Percentiles rank a stretch among this genome's conserved stretches.
These are phyloP conservation scores for Agelaius tricolor DNA, from an alignment of 2,113 vertebrate genomes.

Conservation along the genomic window DNA sequence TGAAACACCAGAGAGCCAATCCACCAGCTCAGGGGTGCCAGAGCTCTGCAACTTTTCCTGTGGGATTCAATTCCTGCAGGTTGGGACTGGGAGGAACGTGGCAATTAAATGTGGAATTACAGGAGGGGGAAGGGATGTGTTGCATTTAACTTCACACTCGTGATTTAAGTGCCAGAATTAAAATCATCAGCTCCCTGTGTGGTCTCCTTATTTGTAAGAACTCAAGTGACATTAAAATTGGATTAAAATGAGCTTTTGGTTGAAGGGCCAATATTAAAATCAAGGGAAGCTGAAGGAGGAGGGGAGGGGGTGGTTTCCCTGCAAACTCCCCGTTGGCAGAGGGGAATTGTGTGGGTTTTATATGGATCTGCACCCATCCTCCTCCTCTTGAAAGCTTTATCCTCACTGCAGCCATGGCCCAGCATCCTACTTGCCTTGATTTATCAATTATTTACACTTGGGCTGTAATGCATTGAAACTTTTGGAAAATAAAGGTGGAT, in stretches of 20 bases:
- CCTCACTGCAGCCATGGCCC: not conserved
- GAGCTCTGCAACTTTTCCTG: not conserved
- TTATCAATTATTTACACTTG: slow-evolving; percentile 68
- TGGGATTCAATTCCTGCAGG: not conserved
- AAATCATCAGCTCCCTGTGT: slow-evolving; percentile 59
- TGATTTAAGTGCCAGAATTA: slow-evolving; percentile 61
- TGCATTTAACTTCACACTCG: slow-evolving; percentile 34
- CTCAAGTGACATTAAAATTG: slow-evolving; percentile 56
- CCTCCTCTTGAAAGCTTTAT: slow-evolving; percentile 23
- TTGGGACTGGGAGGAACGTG: not conserved
- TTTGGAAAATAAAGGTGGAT: slow-evolving; percentile 52
- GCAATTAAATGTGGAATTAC: not conserved
- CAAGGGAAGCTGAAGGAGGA: not conserved
- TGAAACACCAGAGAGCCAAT: not conserved
- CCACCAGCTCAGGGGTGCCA: not conserved
- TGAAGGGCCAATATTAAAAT: slow-evolving; percentile 41
- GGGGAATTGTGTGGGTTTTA: not conserved
- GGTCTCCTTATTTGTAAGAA: slow-evolving; percentile 47
- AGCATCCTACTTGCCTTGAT: slow-evolving; percentile 20
- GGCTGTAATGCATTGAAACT: slow-evolving; percentile 48
- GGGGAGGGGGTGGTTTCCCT: not conserved
- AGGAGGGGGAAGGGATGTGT: not conserved
- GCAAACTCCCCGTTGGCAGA: not conserved
- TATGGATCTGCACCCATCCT: not conserved
- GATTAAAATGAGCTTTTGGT: slow-evolving; percentile 48